Conservation (phyloP, 2,888 invertebrate genomes). For the Timema podura region DNA sequence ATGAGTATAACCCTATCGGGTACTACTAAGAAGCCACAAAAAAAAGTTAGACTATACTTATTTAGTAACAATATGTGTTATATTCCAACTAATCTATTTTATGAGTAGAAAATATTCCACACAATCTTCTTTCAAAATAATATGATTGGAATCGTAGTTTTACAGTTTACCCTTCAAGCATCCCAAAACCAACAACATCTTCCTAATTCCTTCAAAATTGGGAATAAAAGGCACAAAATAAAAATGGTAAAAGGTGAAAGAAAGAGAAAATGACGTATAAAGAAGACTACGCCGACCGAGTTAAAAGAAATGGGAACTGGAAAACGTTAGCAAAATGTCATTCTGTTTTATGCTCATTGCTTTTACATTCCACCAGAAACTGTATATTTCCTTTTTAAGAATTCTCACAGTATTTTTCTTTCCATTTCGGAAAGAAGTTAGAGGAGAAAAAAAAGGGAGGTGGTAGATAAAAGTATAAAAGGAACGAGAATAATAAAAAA, state of each 20-base stretch:
- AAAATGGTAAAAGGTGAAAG: neutral
- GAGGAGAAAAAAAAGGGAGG: neutral
- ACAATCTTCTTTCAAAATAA: too few species aligned
- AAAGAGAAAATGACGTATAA: conserved; percentile 8
- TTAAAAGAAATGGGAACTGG: conserved; percentile 20
- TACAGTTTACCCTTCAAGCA: too few species aligned
- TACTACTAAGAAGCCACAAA: too few species aligned
- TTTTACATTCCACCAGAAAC: conserved; percentile 20
- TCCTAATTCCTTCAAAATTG: conserved; percentile 27
- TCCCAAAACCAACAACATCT: neutral
- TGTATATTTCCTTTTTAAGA: conserved; percentile 20
- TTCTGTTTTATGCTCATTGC: conserved; percentile 31
- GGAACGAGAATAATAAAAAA: neutral
- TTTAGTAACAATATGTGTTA: too few species aligned
- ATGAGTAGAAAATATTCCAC: too few species aligned
- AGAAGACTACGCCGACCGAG: neutral
- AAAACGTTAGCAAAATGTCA: conserved; percentile 26
- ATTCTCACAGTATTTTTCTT: conserved; percentile 17
- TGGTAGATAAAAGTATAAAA: too few species aligned
- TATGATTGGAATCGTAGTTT: too few species aligned
- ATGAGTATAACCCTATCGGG: too few species aligned
- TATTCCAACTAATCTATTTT: too few species aligned
- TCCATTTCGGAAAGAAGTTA: neutral
- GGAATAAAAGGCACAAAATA: conserved; percentile 18
- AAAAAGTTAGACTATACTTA: too few species aligned